Evolutionary conservation across 2,797 vertebrate genomes (phyloP).

Genomic region (Rhinophrynus dorsalis): DNA sequence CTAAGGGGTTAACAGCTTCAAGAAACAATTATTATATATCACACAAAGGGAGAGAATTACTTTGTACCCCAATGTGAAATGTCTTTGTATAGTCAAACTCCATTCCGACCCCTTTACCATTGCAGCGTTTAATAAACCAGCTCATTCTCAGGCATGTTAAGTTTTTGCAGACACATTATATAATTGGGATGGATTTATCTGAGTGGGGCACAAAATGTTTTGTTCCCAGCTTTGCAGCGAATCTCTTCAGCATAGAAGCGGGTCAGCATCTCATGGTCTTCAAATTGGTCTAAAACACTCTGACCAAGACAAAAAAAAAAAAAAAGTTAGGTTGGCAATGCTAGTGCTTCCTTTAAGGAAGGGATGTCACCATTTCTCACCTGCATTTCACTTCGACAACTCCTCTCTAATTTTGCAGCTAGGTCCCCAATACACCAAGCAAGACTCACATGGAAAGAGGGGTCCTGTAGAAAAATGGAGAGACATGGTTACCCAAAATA

Average conservation of each 20-base stretch:
- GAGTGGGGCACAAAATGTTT: conserved; percentile 81
- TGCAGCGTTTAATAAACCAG: too few species aligned
- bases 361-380: conserved; percentile 57
- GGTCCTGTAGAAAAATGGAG: conserved; percentile 70
- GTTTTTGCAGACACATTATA: too few species aligned
- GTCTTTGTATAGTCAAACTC: too few species aligned
- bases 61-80: too few species aligned
- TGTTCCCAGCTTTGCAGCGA: conserved; percentile 88
- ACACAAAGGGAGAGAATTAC: too few species aligned
- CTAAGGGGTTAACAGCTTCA: too few species aligned
- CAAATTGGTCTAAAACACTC: conserved; percentile 77
- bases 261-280: conserved; percentile 74
- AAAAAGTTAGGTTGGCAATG: background rate
- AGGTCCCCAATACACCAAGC: conserved; percentile 89
- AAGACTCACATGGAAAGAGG: conserved; percentile 91
- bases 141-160: too few species aligned
- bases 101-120: too few species aligned
- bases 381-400: conserved; percentile 79
- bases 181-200: too few species aligned
- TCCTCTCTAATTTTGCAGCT: conserved; percentile 63
- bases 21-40: too few species aligned
- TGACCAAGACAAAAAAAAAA: too few species aligned
- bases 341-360: background rate
- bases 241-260: conserved; percentile 74
- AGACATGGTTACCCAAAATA: background rate